Conservation (phyloP, 2,888 invertebrate species). For the Serripes groenlandicus region DNA sequence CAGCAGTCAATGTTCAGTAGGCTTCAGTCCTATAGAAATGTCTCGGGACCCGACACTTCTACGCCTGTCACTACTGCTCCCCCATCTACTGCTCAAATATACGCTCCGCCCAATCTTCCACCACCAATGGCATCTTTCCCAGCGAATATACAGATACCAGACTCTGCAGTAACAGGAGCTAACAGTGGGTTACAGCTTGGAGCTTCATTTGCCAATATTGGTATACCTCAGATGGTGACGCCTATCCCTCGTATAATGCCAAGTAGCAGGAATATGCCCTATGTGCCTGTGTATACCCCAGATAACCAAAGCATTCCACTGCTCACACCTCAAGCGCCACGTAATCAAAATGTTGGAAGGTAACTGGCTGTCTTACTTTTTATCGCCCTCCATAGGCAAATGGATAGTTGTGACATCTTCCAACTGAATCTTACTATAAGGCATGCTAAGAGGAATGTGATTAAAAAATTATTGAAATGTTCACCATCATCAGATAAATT, state of each 20-base stretch:
- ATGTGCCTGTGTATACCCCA: conserved; percentile 60
- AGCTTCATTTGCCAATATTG: conserved; percentile 10
- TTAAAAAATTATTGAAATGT: too few relatives aligned
- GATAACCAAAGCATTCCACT: conserved; percentile 58
- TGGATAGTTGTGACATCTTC: too few relatives aligned
- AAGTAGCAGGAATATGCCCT: conserved; percentile 42
- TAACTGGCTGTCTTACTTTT: too few relatives aligned
- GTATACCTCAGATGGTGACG: conserved; percentile 8
- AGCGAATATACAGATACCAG: conserved; percentile 17
- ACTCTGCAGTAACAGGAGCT: conserved; percentile 1
- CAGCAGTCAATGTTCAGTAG: background rate
- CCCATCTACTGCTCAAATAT: conserved; percentile 38
- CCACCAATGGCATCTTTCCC: conserved; percentile 44
- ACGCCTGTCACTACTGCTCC: conserved; percentile 8
- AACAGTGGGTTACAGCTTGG: background rate
- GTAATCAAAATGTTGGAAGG: conserved; percentile 26
- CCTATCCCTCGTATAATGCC: conserved; percentile 1
- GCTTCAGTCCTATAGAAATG: background rate
- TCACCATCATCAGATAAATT: too few relatives aligned
- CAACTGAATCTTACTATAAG: too few relatives aligned
- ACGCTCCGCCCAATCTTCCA: conserved; percentile 52
- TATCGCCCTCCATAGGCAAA: too few relatives aligned
- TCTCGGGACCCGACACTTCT: background rate
- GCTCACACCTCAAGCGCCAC: conserved; percentile 60
- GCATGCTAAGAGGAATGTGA: too few relatives aligned